Evolutionary conservation across 2,888 invertebrate species (phyloP), one percentile per base, ranked within the genome.

Genomic region (Lepidocyrtoides sp.): DNA sequence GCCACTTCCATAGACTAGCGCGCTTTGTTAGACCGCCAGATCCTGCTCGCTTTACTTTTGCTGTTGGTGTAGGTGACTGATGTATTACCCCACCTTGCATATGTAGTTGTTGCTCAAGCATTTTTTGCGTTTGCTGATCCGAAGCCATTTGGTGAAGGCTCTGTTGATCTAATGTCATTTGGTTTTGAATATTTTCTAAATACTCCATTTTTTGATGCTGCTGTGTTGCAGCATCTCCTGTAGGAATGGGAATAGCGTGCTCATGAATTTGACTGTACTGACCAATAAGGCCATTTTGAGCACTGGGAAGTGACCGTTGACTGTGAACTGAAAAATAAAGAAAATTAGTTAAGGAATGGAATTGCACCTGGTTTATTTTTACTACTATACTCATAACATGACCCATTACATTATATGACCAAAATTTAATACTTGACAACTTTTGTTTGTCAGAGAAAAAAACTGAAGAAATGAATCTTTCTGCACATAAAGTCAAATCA

Each of bases 1-100:
- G 92, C 93, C 93, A 93, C 17, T 89, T 91, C 91, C 92, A 92
- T 2, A 89, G 51, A 89, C 91, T 93, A 14, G 92, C 91, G n/a
- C 92, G 82, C 77, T 92, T 92, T 12, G 91, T 91, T n/a, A 92
- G 77, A 36, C 91, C 92, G 20, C 83, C 87, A 2, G 10, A 26
- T 63, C 60, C 83, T 32, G 89, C 77, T 23, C 83, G 23, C 26
- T 89, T 89, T 32, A 77, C 89, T 66, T 89, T 83, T n/a, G 77
- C 26, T 23, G 89, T 84, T 23, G 84, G 32, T 4, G 36, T 12
- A 4, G 84, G 14, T 2, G 84, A 20, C 3, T 87, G 66, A 14
- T 79, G 84, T 29, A 87, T 41, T 10, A 48, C 12, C 14, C 57
- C 20, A 32, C 82, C 89, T 48, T 91, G 91, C n/a, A 87, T 20